Evolutionary conservation across 2,113 vertebrate genomes (phyloP).

Genomic region (Cyprinodon brontotheroides): DNA sequence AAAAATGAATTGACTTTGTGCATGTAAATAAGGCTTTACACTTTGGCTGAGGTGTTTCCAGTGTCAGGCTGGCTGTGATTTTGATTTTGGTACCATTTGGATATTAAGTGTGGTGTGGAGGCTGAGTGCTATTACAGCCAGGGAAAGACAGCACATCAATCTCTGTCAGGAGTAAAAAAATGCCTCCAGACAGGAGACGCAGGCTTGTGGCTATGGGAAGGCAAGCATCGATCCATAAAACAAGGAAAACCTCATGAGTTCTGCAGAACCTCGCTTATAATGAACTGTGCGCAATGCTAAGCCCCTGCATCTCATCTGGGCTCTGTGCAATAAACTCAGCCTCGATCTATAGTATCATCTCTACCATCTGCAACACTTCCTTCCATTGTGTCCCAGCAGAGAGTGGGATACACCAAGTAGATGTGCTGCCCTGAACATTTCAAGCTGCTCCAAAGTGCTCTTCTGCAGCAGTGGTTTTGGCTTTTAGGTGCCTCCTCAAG

Average conservation of each 20-base stretch:
- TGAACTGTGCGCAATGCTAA: constrained; percentile 28
- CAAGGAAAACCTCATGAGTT: constrained; percentile 42
- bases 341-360: constrained; percentile 6
- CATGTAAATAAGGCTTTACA: constrained; percentile 65
- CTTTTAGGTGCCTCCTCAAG: constrained; percentile 50
- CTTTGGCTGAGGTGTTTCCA: constrained; percentile 40
- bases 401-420: background rate
- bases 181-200: constrained; percentile 41
- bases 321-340: constrained; percentile 16
- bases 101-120: constrained; percentile 69
- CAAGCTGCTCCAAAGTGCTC: constrained; percentile 5
- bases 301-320: constrained; percentile 18
- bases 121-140: constrained; percentile 57
- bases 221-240: constrained; percentile 38
- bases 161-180: constrained; percentile 65
- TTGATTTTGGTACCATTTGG: constrained; percentile 72
- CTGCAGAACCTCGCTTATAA: constrained; percentile 33
- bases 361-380: background rate
- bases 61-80: constrained; percentile 41
- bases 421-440: constrained; percentile 14
- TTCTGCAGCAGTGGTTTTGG: constrained; percentile 38
- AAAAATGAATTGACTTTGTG: constrained; percentile 21
- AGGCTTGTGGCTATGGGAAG: constrained; percentile 24
- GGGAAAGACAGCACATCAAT: constrained; percentile 67
- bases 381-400: constrained; percentile 3